Evolutionary conservation across 2,797 vertebrate genomes (phyloP), one percentile per base, ranked within the genome.

Genomic region (Manis crassicaudata): DNA sequence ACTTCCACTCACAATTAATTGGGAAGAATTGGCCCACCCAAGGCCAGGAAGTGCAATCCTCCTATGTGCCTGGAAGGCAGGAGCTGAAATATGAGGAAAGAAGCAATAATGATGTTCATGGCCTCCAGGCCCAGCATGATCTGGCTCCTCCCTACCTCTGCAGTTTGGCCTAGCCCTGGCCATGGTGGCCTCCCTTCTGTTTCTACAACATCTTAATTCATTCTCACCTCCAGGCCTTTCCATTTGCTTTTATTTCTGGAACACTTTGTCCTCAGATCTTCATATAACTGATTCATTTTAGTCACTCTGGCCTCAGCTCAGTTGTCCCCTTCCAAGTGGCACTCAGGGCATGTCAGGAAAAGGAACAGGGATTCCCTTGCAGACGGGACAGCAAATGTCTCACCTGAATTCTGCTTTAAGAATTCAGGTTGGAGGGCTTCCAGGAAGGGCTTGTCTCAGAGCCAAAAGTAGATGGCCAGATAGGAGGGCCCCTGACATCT

Each of bases 201-300:
- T 88, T 90, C 32, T 89, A 46, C 23, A 75, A 37, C 54, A n/a
- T 43, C 67, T 67, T 85, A 29, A 52, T 37, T 85, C 62, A 29
- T 67, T 40, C 87, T 29, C 20, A 72, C 37, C 32, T 82, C 73
- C 10, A 7, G 58, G 8, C 25, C 7, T 52, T 88, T 29, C 58
- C 27, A 68, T 65, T 72, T 60, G 77, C 35, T 67, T 90, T 75
- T 80, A 56, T 95, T 73, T 75, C 63, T 80, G 32, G 80, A 89
- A 83, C 17, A 76, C n/a, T 91, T 68, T 76, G 56, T 80, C 32
- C 27, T 60, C 52, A 58, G 46, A 40, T 35, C 21, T 68, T 92
- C 79, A 75, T 5, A 21, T 21, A 35, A 9, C 7, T 37, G 50
- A 2, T 90, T 88, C 37, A 68, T 90, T 85, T 90, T 35, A 62